Evolutionary conservation across 92 coral and sea anemone genomes (phyloP), one percentile per base, ranked within the genome.

Genomic region (Parazoanthus darwini): DNA sequence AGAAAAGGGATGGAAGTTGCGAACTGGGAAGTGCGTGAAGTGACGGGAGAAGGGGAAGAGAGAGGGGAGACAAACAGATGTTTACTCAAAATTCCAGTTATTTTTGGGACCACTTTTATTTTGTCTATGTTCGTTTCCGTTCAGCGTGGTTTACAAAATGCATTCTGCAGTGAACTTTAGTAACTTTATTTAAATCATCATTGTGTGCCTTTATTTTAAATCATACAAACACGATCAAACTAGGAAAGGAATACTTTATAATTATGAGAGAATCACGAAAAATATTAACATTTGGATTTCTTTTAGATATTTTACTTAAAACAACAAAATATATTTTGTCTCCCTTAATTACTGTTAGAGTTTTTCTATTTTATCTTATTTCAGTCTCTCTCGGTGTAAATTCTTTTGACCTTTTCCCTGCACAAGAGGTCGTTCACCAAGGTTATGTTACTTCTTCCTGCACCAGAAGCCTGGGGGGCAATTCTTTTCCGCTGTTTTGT

Each of bases 401-500:
- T 71, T 39, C 16, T 18, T 54, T 70, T 35, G 25, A 48, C 14
- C 37, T 70, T 63, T 15, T 43, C 72, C 75, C 13, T 82, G 72
- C 25, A 29, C 29, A n/a, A 43, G 39, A 83, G 15, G 2, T 33
- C 51, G 14, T 36, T 35, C 22, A 29, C 46, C 6, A 36, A 13
- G 23, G 43, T 8, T 14, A 29, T 18, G 16, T 84, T 58, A 84
- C 71, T 90, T 66, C 80, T 80, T 89, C 71, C 89, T 91, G 83
- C 97, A 94, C 95, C 95, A 94, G 70, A 94, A 89, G 13, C 97
- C 94, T 0, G 88, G 88, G 35, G 91, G 95, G 37, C 97, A 94
- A 16, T 81, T 75, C 43, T 79, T 88, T 71, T 91, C 78, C 42
- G 89, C 54, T 33, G 95, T 91, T 37, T 81, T 82, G 22, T 43